Base-by-base conservation (phyloP, 2,888 invertebrate species). In the Lymantria dispar region DNA sequence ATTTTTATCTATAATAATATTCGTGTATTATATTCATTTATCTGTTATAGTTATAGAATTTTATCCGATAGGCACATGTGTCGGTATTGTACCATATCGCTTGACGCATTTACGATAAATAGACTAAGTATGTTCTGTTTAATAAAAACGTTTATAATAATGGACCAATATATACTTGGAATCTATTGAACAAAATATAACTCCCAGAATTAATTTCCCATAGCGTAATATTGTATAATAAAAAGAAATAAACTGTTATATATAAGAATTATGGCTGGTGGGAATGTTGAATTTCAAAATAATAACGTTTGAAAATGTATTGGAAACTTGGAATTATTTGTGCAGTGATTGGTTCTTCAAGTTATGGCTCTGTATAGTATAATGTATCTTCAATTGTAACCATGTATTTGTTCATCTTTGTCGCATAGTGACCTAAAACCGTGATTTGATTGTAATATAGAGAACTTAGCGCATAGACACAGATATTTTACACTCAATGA, bases 11-110 rank as follows among this genome's bases (percentile, higher is more conserved):
- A 57, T 66, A 31, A 49, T 54, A 52, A 62, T 59, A 57, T 56
- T 45, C 55, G 52, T 59, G 57, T 58, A 58, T 48, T 39, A 45
- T 62, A 68, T 56, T 53, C 44, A 58, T 55, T 50, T 53, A 65
- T 59, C 51, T 65, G 63, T 67, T 67, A 67, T 48, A 53, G 50
- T 38, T 68, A 60, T 68, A 65, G 47, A 68, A 58, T 43, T 67
- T 58, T 68, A 61, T 68, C 11, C 53, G 52, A 29, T 67, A 65
- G 60, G 58, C 60, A 56, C 54, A 47, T 54, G 53, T 51, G 47
- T 44, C 60, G 67, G 51, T 64, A 51, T 53, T 64, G 52, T 59
- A 65, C 54, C 64, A 64, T 66, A 68, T 62, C 53, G 57, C 62
- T 64, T 59, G 47, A 50, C 48, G 50, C 56, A 37, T 46, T 43